phyloP scores from a whole-genome alignment of 2,797 vertebrate genomes.

The Neomorphus geoffroyi region DNA sequence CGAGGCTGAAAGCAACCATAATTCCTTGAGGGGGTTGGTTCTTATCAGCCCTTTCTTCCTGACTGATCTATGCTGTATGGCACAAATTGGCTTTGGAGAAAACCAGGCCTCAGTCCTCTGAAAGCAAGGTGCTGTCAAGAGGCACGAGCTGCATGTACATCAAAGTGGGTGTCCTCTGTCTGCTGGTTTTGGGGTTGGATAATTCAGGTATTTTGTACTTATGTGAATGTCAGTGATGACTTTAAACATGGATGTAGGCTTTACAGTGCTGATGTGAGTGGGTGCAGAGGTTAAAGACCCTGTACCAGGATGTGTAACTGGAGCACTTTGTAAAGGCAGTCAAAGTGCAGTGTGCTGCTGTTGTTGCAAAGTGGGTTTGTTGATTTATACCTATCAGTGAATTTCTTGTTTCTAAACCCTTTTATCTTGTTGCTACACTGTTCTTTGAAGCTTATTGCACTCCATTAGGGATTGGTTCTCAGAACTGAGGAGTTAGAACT shows the following conservation, averaged over 20 bases:
- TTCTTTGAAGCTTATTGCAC: conserved; percentile 70
- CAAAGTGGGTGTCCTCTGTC: not conserved
- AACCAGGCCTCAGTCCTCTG: not conserved
- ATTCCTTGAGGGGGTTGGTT: not conserved
- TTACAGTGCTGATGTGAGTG: rapidly evolving
- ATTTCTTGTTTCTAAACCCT: conserved; percentile 57
- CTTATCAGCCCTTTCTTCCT: not conserved
- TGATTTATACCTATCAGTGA: conserved; percentile 36
- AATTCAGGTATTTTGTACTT: not conserved
- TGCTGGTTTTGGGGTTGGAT: not conserved
- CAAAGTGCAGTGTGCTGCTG: not conserved
- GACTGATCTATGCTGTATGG: rapidly evolving
- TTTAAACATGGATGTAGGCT: not conserved
- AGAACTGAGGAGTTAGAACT: conserved; percentile 65
- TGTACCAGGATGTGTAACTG: too few relatives aligned
- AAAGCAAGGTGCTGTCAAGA: not conserved
- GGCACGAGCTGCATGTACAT: not conserved
- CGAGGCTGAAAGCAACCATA: not conserved
- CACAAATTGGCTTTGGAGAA: not conserved
- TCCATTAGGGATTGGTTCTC: conserved; percentile 72
- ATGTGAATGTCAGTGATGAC: not conserved
- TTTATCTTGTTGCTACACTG: conserved; percentile 73
- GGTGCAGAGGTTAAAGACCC: rapidly evolving
- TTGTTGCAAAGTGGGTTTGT: conserved; percentile 11
- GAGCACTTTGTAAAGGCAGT: not conserved